phyloP scores from a whole-genome alignment of 2,888 invertebrate species.

The Camponotus fellah region DNA sequence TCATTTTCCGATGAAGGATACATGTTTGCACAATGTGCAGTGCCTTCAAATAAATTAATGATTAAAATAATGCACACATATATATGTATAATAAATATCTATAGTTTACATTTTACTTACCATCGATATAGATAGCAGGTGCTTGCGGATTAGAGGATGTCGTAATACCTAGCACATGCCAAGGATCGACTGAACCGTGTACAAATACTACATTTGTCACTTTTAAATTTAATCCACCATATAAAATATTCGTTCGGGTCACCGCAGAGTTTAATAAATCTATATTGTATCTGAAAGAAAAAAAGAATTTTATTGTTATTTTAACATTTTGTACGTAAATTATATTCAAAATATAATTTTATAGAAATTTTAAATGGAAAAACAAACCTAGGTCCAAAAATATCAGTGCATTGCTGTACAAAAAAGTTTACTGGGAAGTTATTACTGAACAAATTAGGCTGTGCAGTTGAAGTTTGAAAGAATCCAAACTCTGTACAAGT shows the following conservation, averaged over 20 bases:
- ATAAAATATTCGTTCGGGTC: slow-evolving; percentile 91
- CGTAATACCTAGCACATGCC: slow-evolving; percentile 93
- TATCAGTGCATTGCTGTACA: slow-evolving; percentile 93
- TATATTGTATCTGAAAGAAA: slow-evolving; percentile 86
- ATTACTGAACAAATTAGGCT: slow-evolving; percentile 91
- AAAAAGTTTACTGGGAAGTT: slow-evolving; percentile 93
- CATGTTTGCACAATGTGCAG: slow-evolving; percentile 98
- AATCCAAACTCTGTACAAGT: slow-evolving; percentile 99
- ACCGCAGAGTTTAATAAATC: slow-evolving; percentile 89
- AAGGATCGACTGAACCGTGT: slow-evolving; percentile 96
- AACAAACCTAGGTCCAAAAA: slow-evolving; percentile 91
- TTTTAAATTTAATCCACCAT: slow-evolving; percentile 91
- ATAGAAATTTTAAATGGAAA: neutral
- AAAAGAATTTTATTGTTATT: slow-evolving; percentile 11
- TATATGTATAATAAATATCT: slow-evolving; percentile 16
- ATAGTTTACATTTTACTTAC: slow-evolving; percentile 83
- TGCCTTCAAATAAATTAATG: slow-evolving; percentile 80
- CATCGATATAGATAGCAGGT: slow-evolving; percentile 92
- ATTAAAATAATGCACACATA: neutral
- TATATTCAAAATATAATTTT: neutral
- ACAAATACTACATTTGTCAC: slow-evolving; percentile 93
- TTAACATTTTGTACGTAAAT: neutral
- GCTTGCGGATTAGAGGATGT: slow-evolving; percentile 87
- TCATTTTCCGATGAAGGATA: slow-evolving; percentile 92
- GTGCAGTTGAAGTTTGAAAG: slow-evolving; percentile 94